A percentile compares a stretch with the other conserved stretches of the same genome.
Conservation (phyloP, 2,113 vertebrate genomes). For the Tachysurus vachellii region DNA sequence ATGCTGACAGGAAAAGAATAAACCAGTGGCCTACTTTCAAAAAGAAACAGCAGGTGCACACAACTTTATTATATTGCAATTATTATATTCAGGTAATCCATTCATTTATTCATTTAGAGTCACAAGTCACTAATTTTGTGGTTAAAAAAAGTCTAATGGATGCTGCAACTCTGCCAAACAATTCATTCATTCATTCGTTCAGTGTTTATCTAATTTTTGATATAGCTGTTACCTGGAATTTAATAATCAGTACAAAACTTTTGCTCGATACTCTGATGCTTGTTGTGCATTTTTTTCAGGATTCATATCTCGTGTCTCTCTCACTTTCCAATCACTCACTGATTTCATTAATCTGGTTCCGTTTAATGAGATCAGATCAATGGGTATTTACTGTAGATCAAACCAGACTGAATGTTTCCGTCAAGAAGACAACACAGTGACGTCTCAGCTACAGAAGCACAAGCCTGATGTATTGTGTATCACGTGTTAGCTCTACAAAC, state of each 20-base stretch:
- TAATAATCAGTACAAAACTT: background rate
- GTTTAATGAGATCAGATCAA: background rate
- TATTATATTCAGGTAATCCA: too few relatives aligned
- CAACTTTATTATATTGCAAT: background rate
- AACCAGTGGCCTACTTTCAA: slow-evolving; percentile 34
- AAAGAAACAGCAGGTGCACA: background rate
- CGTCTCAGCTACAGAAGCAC: background rate
- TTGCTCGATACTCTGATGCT: background rate
- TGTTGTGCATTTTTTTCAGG: background rate
- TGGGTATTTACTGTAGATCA: background rate
- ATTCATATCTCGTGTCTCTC: background rate
- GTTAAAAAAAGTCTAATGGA: background rate
- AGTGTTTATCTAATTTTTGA: background rate
- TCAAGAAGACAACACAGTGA: background rate
- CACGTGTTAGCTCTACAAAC: background rate
- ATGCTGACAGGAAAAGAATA: background rate
- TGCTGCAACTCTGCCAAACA: background rate
- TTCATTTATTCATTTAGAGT: background rate
- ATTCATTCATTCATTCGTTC: background rate
- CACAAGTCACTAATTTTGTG: background rate
- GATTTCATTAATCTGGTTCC: background rate
- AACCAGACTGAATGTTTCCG: background rate
- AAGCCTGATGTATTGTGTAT: background rate
- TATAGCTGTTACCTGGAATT: too few relatives aligned
- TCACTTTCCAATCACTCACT: background rate